Base-by-base conservation (phyloP, 2,888 invertebrate species). In the Rhamphomyia laevipes region DNA sequence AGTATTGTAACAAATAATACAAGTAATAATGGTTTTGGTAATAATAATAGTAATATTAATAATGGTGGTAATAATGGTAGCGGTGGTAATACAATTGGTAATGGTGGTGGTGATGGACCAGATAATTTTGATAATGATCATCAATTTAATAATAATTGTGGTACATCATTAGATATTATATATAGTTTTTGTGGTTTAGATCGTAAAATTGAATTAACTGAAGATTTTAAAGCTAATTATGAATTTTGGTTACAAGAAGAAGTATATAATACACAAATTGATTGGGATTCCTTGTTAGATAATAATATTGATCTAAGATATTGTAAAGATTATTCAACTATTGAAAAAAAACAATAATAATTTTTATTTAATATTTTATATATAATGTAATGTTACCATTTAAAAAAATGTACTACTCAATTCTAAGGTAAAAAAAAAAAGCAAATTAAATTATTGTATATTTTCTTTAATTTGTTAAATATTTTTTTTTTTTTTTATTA, bases 221-320 rank as follows among this genome's bases (percentile, higher is more conserved):
- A 91, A 46, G 92, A 91, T 66, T 94, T 94, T 63, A 92, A 90
- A 69, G 83, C 84, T 51, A 87, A 92, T 64, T 99, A 99, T 70
- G 87, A 92, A 64, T 68, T 85, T 16, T 99, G 99, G 99, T 74
- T 99, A 50, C 88, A 97, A 59, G 86, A 92, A 66, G 97, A 99
- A 75, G 97, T 99, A 18, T 95, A 88, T 69, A 85, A 86, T 63
- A 85, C 85, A 63, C 79, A 82, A 63, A 82, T 85, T 56, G 80
- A 87, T 67, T 88, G 88, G 88, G 86, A 87, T 65, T 50, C 40
- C 10, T 40, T 40, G 18, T 18, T 40, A 40, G 40, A 40, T 40
- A 40, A 40, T 40, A 40, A 18, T 40, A 18, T 40, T 40, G 40
- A 40, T 40, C 13, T 40, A 18, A 40, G 40, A 40, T 40, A 40